Evolutionary conservation across 2,888 invertebrate genomes (phyloP).

Genomic region (Andricus curvator): DNA sequence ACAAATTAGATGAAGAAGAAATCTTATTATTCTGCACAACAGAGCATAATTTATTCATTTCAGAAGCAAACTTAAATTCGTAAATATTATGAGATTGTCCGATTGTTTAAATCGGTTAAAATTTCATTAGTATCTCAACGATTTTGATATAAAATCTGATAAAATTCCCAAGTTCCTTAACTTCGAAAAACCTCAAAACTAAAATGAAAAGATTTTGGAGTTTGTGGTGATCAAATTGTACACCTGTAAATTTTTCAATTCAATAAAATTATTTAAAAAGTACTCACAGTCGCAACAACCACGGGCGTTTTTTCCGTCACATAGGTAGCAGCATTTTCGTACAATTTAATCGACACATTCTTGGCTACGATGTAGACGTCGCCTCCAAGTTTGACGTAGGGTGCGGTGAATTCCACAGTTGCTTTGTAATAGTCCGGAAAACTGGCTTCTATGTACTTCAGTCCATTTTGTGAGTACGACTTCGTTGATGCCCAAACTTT

Average conservation of each 20-base stretch:
- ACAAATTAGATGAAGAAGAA: too few species aligned
- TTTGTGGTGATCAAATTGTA: not conserved
- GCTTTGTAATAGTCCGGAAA: constrained; percentile 84
- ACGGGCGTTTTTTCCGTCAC: constrained; percentile 80
- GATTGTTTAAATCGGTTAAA: too few species aligned
- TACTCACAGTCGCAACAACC: constrained; percentile 80
- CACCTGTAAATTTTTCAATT: not conserved
- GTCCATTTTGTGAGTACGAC: constrained; percentile 82
- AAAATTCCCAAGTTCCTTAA: too few species aligned
- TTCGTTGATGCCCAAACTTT: constrained; percentile 82
- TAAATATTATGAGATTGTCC: too few species aligned
- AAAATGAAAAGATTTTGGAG: too few species aligned
- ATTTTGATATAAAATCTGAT: too few species aligned
- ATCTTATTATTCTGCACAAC: too few species aligned
- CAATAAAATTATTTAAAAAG: constrained; percentile 11
- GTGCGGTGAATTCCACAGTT: constrained; percentile 80
- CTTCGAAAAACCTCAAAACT: too few species aligned
- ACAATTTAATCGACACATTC: constrained; percentile 80
- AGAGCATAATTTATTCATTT: too few species aligned
- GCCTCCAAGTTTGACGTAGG: constrained; percentile 82
- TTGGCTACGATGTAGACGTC: constrained; percentile 81
- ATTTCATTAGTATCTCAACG: too few species aligned
- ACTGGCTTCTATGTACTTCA: constrained; percentile 84
- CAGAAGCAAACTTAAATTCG: too few species aligned
- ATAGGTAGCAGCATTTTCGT: constrained; percentile 79